phyloP scores from a whole-genome alignment of 2,888 invertebrate species.

The Germaria angustata region DNA sequence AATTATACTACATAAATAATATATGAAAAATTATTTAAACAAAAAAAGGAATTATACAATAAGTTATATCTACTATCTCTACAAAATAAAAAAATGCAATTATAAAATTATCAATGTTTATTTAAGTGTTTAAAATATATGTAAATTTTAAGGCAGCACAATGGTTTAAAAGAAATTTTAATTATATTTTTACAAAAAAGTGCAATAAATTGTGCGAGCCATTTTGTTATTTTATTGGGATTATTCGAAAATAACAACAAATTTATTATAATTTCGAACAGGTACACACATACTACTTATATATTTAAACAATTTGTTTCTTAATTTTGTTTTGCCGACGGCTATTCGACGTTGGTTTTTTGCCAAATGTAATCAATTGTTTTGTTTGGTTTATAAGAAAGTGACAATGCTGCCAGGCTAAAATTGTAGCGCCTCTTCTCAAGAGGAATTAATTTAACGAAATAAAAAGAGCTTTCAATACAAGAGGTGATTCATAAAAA shows the following conservation, averaged over 20 bases:
- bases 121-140: not conserved
- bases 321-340: constrained; percentile 14
- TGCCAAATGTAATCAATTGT: not conserved
- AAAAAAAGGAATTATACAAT: constrained; percentile 38
- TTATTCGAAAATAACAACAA: not conserved
- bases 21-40: constrained; percentile 27
- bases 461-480: too few relatives aligned
- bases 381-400: not conserved
- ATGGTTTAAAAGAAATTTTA: not conserved
- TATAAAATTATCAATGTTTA: not conserved
- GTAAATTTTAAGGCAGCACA: not conserved
- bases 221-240: constrained; percentile 32
- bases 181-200: constrained; percentile 18
- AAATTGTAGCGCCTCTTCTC: not conserved
- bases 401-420: not conserved
- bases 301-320: not conserved
- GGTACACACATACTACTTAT: too few relatives aligned
- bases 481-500: too few relatives aligned
- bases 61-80: not conserved
- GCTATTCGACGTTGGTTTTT: not conserved
- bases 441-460: too few relatives aligned
- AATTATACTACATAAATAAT: constrained; percentile 12
- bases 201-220: constrained; percentile 51
- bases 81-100: too few relatives aligned
- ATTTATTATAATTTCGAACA: too few relatives aligned